Base-by-base conservation (phyloP, 2,797 vertebrate genomes). In the Lateolabrax maculatus region DNA sequence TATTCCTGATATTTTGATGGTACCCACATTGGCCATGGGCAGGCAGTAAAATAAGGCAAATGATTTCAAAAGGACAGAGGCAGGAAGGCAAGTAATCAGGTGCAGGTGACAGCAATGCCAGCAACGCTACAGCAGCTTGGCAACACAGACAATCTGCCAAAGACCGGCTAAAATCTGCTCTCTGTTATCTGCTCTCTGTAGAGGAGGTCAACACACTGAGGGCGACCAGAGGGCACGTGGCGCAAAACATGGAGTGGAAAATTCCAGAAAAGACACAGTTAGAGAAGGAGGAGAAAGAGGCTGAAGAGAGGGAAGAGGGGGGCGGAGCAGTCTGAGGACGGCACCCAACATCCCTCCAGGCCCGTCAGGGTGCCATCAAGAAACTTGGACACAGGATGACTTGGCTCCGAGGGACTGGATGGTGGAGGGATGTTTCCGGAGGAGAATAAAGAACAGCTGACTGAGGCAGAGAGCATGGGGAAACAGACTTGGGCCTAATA, bases 71-170 rank as follows among this genome's bases (percentile, higher is more conserved):
- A 55, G 27, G 49, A 18, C 25, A 8, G 49, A 73, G 15, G 27
- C 52, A 76, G 61, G 83, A 80, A 66, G 71, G 37, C 1, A 63
- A 71, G 64, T 84, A 87, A 90, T 85, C 56, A 36, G 48, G 41
- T 61, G 71, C 86, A 84, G 83, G 72, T 64, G 77, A 75, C 55
- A 44, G 68, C n/a, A 36, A 6, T 10, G 65, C 13, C 56, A 65
- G 74, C 57, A 78, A 57, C 1, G 52, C 34, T 56, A 6, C 61
- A 68, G 65, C 77, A 43, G 67, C 57, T 71, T 71, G 64, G 76
- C 68, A 71, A 43, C 31, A 25, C 5, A 21, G 41, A 43, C 25
- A 57, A 43, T 60, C 53, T 53, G 66, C 51, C 55, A 56, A 27
- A 39, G 67, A 19, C 13, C 5, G 27, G 34, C 61, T 52, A 71